Evolutionary conservation across 2,113 vertebrate species (phyloP).

Genomic region (Romanogobio albipinnatus): DNA sequence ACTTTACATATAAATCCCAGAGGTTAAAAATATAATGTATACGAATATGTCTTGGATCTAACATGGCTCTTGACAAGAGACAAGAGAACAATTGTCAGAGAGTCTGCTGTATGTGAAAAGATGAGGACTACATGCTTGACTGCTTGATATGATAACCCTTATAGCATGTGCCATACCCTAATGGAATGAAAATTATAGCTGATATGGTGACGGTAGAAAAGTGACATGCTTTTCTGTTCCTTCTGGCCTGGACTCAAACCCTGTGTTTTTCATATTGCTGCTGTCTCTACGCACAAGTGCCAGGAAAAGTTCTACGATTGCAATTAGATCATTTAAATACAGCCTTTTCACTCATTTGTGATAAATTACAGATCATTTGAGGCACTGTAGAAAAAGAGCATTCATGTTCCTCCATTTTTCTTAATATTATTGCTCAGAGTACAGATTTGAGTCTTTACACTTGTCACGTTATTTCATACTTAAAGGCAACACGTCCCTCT

Average conservation of each 20-base stretch:
- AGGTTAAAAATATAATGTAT: not conserved
- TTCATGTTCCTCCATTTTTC: not conserved
- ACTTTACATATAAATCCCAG: not conserved
- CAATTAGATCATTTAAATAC: slow-evolving; percentile 54
- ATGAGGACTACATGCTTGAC: slow-evolving; percentile 50
- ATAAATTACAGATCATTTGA: slow-evolving; percentile 29
- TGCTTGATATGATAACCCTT: slow-evolving; percentile 63
- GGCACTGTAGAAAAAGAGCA: not conserved
- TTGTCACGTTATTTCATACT: slow-evolving; percentile 36
- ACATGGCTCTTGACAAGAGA: not conserved
- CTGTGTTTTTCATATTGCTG: slow-evolving; percentile 55
- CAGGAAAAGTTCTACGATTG: slow-evolving; percentile 18
- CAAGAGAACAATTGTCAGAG: slow-evolving; percentile 4
- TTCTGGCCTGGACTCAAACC: slow-evolving; percentile 44
- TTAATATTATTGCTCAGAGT: not conserved
- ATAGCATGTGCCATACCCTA: slow-evolving; percentile 57
- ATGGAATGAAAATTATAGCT: slow-evolving; percentile 67
- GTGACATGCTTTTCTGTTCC: slow-evolving; percentile 56
- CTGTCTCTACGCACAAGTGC: slow-evolving; percentile 43
- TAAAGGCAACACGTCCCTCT: slow-evolving; percentile 39
- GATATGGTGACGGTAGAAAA: slow-evolving; percentile 54
- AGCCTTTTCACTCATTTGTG: slow-evolving; percentile 37
- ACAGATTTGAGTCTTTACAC: not conserved
- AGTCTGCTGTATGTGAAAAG: slow-evolving; percentile 7
- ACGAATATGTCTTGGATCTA: not conserved